phyloP scores from a whole-genome alignment of 53 echinoderm and acorn worm species.

The Patiria pectinifera region DNA sequence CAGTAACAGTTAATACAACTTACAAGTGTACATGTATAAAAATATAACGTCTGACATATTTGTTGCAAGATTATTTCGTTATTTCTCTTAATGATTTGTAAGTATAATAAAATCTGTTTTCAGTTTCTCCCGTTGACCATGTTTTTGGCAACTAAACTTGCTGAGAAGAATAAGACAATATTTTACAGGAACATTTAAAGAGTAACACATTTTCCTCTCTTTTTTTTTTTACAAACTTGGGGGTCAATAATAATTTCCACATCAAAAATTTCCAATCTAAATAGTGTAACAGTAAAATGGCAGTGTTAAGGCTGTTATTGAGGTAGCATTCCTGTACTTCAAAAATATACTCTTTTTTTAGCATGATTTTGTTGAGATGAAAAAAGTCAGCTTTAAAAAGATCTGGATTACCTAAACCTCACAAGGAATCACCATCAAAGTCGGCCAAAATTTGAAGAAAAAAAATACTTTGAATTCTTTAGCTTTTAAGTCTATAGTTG shows the following conservation, averaged over 20 bases:
- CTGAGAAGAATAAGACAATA: neutral
- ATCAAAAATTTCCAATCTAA: neutral
- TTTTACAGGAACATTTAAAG: too few species aligned
- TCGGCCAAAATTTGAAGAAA: too few species aligned
- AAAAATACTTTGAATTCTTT: too few species aligned
- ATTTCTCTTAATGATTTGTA: neutral
- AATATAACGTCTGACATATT: neutral
- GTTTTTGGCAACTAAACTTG: neutral
- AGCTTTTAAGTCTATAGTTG: neutral
- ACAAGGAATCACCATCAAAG: too few species aligned
- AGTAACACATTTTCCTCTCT: too few species aligned
- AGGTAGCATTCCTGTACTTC: neutral
- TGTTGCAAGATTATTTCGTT: neutral
- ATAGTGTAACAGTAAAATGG: neutral
- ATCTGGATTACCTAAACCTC: too few species aligned
- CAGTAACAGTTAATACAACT: neutral
- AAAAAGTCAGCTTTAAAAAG: too few species aligned
- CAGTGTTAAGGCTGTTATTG: neutral
- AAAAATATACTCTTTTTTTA: neutral
- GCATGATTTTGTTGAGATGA: neutral
- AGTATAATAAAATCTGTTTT: neutral
- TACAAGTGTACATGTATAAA: neutral
- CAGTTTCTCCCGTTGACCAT: neutral
- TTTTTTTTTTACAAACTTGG: too few species aligned
- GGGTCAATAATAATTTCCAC: neutral